Evolutionary conservation across 2,888 invertebrate genomes (phyloP), one percentile per base, ranked within the genome.

Genomic region (Trachelus tabidus): DNA sequence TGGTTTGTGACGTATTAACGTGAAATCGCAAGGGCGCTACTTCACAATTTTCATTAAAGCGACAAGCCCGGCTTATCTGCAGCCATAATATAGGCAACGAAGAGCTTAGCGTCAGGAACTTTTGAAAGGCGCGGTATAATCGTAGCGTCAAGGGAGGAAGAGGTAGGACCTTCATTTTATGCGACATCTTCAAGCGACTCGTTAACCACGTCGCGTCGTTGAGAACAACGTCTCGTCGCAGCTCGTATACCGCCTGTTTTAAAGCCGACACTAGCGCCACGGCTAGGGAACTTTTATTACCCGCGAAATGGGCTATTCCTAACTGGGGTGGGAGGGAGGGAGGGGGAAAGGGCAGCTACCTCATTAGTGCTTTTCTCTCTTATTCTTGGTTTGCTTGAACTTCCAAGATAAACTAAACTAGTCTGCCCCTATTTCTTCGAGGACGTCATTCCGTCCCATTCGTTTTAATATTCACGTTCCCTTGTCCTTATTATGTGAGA

Each of bases 291-390:
- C 81, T 83, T 87, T 87, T 87, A 87, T 85, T 87, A 84, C 80
- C 83, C 84, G 87, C 86, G 85, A 86, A 85, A 87, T 87, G 85
- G 86, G 83, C 84, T 83, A 86, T 87, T 87, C 84, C 84, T 79
- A n/a, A n/a, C n/a, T n/a, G n/a, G n/a, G 81, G 77, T 83, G 80
- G 82, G 11, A 1, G 34, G 9, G 9, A 0, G 35, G 12, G 0
- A 4, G 35, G 35, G 12, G 0, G 83, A 86, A 87, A 85, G 87
- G 87, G 87, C 87, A 87, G 87, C 84, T 84, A 87, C 87, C 87
- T 87, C 87, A 87, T 87, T 87, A 86, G 83, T 81, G 82, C 81
- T 73, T 81, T 23, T 23, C 9, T 56, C 56, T 56, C 23, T 56
- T 56, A 56, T 56, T 56, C 56, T 56, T 56, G 56, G 6, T 9